Conservation (phyloP, 1,140 invertebrate species). For the Neotoxoptera formosana region DNA sequence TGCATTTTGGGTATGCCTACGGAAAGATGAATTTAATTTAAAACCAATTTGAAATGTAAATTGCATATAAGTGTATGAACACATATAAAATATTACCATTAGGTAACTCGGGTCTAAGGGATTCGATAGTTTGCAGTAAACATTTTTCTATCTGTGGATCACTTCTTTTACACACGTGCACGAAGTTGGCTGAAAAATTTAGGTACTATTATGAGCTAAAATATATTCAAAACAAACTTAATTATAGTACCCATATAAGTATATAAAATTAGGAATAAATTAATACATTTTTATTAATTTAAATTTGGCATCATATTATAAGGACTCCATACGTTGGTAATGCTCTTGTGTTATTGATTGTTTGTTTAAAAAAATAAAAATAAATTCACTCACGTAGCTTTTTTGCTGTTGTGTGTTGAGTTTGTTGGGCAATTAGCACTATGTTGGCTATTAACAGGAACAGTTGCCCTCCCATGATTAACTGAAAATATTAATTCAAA, state of each 20-base stretch:
- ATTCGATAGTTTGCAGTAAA: slow-evolving; percentile 68
- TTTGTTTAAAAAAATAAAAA: not conserved
- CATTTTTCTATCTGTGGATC: slow-evolving; percentile 69
- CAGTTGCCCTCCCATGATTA: slow-evolving; percentile 29
- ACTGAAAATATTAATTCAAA: slow-evolving; percentile 13
- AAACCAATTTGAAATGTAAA: not conserved
- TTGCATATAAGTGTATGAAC: not conserved
- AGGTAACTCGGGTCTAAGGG: slow-evolving; percentile 67
- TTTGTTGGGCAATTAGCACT: slow-evolving; percentile 22
- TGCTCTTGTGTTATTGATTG: not conserved
- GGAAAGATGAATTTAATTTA: not conserved
- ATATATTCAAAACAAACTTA: not conserved
- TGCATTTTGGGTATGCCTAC: slow-evolving; percentile 68
- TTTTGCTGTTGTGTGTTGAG: slow-evolving; percentile 34
- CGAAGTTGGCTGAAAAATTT: slow-evolving; percentile 68
- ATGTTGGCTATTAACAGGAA: slow-evolving; percentile 29
- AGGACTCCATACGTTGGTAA: not conserved
- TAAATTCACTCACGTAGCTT: slow-evolving; percentile 43
- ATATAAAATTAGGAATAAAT: too few species aligned
- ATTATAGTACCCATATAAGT: not conserved
- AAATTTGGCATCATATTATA: not conserved
- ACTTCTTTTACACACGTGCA: slow-evolving; percentile 69
- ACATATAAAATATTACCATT: slow-evolving; percentile 65
- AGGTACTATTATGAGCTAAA: not conserved
- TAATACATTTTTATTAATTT: not conserved